Conservation (phyloP, 2,797 vertebrate genomes). For the Dicrostonyx torquatus region DNA sequence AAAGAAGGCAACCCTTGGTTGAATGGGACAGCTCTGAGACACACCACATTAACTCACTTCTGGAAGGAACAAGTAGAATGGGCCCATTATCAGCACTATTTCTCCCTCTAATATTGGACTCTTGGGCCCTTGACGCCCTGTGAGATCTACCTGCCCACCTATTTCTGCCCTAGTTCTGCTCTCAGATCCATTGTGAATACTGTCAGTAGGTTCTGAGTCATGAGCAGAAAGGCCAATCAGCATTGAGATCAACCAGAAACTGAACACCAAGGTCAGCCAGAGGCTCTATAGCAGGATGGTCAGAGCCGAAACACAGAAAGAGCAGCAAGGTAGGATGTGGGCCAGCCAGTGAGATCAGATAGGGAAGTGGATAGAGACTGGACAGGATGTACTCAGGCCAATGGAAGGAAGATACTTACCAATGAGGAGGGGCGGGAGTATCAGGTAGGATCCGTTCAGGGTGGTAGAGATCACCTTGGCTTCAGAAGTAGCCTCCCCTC, state of each 20-base stretch:
- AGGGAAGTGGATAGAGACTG: background rate
- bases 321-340: background rate
- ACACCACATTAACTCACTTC: background rate
- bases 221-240: background rate
- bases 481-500: background rate
- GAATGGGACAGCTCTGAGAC: background rate
- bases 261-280: background rate
- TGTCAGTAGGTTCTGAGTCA: background rate
- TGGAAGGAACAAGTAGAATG: background rate
- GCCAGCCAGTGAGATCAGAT: background rate
- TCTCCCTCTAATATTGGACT: background rate
- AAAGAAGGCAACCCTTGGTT: background rate
- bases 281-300: background rate
- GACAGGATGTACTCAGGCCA: background rate
- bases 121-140: background rate
- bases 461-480: background rate
- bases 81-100: background rate
- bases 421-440: background rate
- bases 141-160: background rate
- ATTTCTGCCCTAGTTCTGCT: background rate
- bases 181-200: background rate
- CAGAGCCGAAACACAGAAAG: background rate
- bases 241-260: slow-evolving; percentile 20
- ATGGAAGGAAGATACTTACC: background rate
- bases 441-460: background rate